phyloP scores from a whole-genome alignment of 2,888 invertebrate species.

The Steromphala cineraria region DNA sequence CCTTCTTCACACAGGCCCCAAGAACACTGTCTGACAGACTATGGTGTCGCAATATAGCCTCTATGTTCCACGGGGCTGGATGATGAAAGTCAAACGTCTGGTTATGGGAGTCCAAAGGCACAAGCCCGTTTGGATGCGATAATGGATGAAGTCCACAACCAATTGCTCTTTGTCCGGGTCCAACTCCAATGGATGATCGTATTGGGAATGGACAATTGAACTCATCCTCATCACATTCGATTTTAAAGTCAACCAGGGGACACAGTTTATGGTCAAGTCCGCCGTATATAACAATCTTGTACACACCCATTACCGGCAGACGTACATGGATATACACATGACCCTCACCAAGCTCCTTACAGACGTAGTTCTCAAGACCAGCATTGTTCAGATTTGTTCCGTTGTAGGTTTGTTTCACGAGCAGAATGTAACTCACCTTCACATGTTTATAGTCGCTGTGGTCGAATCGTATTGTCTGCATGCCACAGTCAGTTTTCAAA shows the following conservation, averaged over 20 bases:
- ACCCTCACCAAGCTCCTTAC: slow-evolving; percentile 8
- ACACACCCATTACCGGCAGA: slow-evolving; percentile 52
- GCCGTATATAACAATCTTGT: slow-evolving; percentile 39
- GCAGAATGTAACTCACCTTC: slow-evolving; percentile 6
- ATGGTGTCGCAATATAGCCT: neutral
- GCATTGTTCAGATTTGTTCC: neutral
- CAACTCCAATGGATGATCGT: neutral
- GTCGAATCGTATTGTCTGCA: neutral
- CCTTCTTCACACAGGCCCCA: neutral
- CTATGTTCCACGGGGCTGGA: neutral
- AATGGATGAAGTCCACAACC: neutral
- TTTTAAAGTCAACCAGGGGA: neutral
- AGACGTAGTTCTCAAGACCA: slow-evolving; percentile 13
- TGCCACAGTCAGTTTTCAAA: neutral
- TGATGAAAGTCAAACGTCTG: neutral
- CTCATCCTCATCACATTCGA: neutral
- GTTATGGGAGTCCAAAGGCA: neutral
- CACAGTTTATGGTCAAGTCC: neutral
- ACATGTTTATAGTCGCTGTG: neutral
- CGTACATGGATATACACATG: slow-evolving; percentile 20
- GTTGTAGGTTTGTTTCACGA: neutral
- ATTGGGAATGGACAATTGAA: neutral
- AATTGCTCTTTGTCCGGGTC: neutral
- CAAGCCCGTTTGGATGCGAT: neutral
- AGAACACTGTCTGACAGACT: neutral